Evolutionary conservation across 2,113 vertebrate genomes (phyloP), one percentile per base, ranked within the genome.

Genomic region (Mastomys coucha): DNA sequence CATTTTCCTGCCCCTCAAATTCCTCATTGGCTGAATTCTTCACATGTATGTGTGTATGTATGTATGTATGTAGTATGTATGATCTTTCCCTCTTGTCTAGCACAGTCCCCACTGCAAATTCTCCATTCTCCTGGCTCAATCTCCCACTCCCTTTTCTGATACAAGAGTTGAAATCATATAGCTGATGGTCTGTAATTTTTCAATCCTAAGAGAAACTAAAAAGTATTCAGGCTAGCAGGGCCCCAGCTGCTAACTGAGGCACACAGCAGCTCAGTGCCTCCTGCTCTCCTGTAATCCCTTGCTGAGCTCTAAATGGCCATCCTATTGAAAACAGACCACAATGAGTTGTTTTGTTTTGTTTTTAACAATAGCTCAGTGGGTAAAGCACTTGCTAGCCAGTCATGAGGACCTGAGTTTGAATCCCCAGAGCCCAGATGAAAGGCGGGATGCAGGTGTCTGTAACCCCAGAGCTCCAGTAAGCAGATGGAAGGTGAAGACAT

Each of bases 191-290:
- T 69, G 28, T 87, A 69, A 69, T 42, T 69, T 87, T 87, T 36
- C 63, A 69, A 33, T 63, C 42, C 63, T 36, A 69, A 69, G 19
- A 51, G 36, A 87, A 84, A 36, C 42, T 87, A 22, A 49, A 67
- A 22, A 69, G 16, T 33, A 2, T 33, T 63, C 17, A 2, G 42
- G 42, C 28, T 33, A 49, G 60, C 82, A 86, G 31, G 14, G 14
- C 16, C 2, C 12, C 9, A 20, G 4, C 60, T 10, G 0, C n/a
- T 7, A 67, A 16, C 39, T 33, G 13, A 6, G 26, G 26, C 2
- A 85, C 60, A 63, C 39, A 20, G 58, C 39, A 67, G 1, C 58
- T 39, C 7, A 0, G 5, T 69, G 42, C 28, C 84, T 33, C 11
- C 42, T 67, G 84, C 60, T 36, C 31, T 36, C 33, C 84, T 86